Base-by-base conservation (phyloP, 2,888 invertebrate genomes). In the Augiades crinisus region DNA sequence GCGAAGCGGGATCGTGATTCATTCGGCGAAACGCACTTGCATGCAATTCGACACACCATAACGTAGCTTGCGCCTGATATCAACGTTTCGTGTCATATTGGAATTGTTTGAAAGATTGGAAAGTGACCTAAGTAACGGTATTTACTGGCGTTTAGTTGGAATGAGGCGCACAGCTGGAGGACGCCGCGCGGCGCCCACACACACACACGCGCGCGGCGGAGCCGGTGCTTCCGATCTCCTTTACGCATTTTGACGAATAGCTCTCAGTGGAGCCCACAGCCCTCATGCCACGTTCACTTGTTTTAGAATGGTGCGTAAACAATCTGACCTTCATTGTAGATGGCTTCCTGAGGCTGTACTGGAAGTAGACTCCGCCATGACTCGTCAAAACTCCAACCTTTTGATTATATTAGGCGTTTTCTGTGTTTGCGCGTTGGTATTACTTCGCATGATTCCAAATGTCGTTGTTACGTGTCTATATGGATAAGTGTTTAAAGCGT, bases 201-300 rank as follows among this genome's bases (percentile, higher is more conserved):
- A 78, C 74, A 77, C 77, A 82, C 81, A 82, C 84, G 83, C 78
- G 75, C 81, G 88, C 81, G 81, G 81, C 85, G 88, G 88, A 84
- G 87, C 86, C 85, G 87, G 86, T 79, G 78, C 75, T 78, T 75
- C 75, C 75, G 75, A 72, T 71, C 68, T 76, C 75, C 78, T 70
- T 69, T 67, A 66, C 70, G 61, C 66, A 65, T 64, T 65, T 67
- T 45, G 37, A 44, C 51, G 37, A 38, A 13, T 38, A 7, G 33
- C 50, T 43, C 27, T 36, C 50, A 50, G 41, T 49, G 50, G 50
- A 50, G 50, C 43, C 47, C 47, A 40, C 38, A 6, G 10, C 21
- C 33, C 44, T 34, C 44, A 30, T 43, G 43, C 43, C 43, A 43
- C 30, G 43, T 19, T 30, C 31, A 14, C 43, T 44, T 24, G 34